Percentiles rank a stretch among this genome's conserved stretches.
These are phyloP conservation scores for Dipodomys ordii DNA, from an alignment of 2,113 vertebrate genomes.

Conservation along the genomic window DNA sequence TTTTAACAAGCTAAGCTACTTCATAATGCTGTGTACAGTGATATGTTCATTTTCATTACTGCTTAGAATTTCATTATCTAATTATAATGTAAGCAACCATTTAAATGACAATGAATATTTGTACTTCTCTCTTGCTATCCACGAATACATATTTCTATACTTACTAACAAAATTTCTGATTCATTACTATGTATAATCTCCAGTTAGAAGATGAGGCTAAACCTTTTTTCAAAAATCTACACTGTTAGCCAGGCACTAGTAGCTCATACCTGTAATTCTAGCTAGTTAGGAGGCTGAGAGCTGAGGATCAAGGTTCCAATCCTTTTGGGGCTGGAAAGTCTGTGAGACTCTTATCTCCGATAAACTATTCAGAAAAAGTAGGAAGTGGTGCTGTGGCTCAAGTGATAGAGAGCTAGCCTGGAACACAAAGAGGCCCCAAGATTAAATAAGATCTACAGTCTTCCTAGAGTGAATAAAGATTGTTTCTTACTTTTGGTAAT, in stretches of 20 bases:
- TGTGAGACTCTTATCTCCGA: too few species aligned
- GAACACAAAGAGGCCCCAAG: too few species aligned
- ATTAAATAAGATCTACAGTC: not conserved
- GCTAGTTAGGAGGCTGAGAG: too few species aligned
- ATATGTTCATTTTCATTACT: not conserved
- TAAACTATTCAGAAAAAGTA: too few species aligned
- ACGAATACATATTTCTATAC: not conserved
- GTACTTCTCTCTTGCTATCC: not conserved
- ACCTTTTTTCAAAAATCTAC: not conserved
- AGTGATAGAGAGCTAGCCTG: too few species aligned
- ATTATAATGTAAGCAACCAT: not conserved
- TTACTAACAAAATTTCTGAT: not conserved
- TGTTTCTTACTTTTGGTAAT: not conserved
- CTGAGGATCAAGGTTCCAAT: too few species aligned
- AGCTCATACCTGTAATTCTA: too few species aligned
- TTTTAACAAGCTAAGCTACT: not conserved
- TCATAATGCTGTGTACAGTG: not conserved
- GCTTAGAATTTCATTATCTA: not conserved
- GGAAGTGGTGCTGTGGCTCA: too few species aligned
- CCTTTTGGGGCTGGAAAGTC: too few species aligned
- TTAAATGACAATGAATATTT: constrained; percentile 5
- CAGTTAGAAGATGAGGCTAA: not conserved
- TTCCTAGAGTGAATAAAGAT: not conserved
- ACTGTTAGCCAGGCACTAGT: too few species aligned
- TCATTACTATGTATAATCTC: not conserved